These are phyloP conservation scores for Gorilla gorilla DNA, from an alignment of 2,113 vertebrate species.

Conservation along the genomic window DNA sequence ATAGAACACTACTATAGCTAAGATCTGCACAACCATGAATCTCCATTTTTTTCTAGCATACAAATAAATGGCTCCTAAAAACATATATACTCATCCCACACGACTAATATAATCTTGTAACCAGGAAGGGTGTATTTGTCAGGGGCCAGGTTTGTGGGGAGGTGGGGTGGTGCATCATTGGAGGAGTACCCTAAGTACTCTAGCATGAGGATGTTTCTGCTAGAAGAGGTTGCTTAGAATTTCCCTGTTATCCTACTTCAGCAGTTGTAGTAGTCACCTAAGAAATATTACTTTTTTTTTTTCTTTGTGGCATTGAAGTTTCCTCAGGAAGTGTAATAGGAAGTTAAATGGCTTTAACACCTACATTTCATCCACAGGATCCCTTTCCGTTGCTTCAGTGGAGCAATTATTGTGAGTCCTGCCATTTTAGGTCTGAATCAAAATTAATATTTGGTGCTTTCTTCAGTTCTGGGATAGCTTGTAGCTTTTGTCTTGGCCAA, in stretches of 20 bases:
- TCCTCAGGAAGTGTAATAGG: not conserved
- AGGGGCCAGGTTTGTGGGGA: no score
- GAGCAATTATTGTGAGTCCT: not conserved
- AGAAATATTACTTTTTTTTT: not conserved
- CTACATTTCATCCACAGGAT: constrained; percentile 23
- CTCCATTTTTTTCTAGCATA: not conserved
- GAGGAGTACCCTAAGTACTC: not conserved
- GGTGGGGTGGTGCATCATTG: no score
- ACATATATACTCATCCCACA: not conserved
- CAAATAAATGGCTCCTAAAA: constrained; percentile 22
- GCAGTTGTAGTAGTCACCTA: not conserved
- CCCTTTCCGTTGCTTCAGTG: constrained; percentile 1
- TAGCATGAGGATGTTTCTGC: not conserved
- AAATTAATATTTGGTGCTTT: not conserved
- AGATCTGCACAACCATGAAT: not conserved
- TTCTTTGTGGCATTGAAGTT: not conserved
- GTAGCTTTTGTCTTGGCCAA: constrained; percentile 3
- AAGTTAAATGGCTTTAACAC: not conserved
- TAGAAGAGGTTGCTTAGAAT: not conserved
- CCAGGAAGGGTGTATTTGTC: not conserved
- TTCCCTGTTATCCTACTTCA: not conserved
- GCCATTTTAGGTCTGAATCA: not conserved
- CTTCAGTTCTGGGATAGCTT: not conserved
- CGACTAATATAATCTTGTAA: not conserved
- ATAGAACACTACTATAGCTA: not conserved